Evolutionary conservation across 2,888 invertebrate species (phyloP).

Genomic region (Drosophila formosana): DNA sequence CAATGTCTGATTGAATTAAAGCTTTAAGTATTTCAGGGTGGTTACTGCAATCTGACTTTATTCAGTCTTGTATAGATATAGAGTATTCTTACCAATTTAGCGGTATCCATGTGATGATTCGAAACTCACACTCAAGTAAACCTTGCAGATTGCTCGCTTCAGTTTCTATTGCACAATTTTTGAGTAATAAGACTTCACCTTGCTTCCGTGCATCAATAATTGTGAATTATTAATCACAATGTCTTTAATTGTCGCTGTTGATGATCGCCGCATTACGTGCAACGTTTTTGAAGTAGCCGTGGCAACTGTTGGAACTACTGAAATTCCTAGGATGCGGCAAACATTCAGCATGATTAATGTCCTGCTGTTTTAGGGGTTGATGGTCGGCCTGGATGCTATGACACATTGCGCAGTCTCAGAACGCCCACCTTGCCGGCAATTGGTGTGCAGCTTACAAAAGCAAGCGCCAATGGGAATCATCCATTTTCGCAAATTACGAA

Average conservation of each 20-base stretch:
- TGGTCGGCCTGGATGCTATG: conserved; percentile 55
- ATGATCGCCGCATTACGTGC: conserved; percentile 65
- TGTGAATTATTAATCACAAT: conserved; percentile 68
- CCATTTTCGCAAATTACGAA: neutral
- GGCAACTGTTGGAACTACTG: conserved; percentile 56
- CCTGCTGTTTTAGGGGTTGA: conserved; percentile 50
- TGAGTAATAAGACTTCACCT: conserved; percentile 62
- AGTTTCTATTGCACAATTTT: conserved; percentile 33
- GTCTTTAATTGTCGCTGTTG: conserved; percentile 51
- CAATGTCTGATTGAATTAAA: conserved; percentile 36
- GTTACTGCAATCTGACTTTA: neutral
- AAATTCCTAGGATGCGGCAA: conserved; percentile 28
- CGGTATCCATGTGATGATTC: conserved; percentile 72
- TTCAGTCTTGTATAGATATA: neutral
- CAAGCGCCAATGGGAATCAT: conserved; percentile 36
- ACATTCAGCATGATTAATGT: conserved; percentile 35
- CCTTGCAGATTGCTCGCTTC: conserved; percentile 42
- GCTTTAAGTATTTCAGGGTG: conserved; percentile 46
- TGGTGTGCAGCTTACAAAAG: conserved; percentile 36
- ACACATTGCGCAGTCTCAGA: conserved; percentile 68
- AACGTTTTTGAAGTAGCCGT: conserved; percentile 61
- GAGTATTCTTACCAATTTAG: conserved; percentile 75
- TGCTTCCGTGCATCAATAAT: conserved; percentile 66
- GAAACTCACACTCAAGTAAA: conserved; percentile 31
- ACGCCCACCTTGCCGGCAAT: conserved; percentile 59